Base-by-base conservation (phyloP, 1,140 invertebrate species). In the Lepidurus couesii region DNA sequence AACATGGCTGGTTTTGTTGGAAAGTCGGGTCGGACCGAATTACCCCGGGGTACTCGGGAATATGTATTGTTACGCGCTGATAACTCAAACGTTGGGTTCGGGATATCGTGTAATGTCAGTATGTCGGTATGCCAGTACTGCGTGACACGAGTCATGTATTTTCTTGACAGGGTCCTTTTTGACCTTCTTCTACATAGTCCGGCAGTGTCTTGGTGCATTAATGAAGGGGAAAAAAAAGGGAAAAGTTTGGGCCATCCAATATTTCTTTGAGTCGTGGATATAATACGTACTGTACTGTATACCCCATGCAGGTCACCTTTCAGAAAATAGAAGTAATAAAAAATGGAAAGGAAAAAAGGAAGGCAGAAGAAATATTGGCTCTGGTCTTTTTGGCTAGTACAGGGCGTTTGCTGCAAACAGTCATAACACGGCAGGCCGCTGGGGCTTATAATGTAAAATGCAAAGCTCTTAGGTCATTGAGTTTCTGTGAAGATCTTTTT, bases 391-490 rank as follows among this genome's bases (percentile, higher is more conserved):
- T 65, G 53, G n/a, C 53, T 13, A n/a, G 16, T 13, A 13, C 16
- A 65, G 53, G 53, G 53, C 53, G 53, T 65, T 65, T 65, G 53
- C 53, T 65, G 8, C 53, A 65, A 65, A 65, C 21, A 65, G 16
- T 65, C 53, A 65, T 65, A 65, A 65, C 53, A 65, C 53, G 13
- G 4, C 53, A 65, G 53, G 53, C 21, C 21, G 53, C 53, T 21
- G 16, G 53, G 53, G 53, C 53, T 65, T 65, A 65, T 65, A 65
- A 65, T 65, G 16, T 65, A 65, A 65, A 65, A 65, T 65, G 53
- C 53, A 65, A 65, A 65, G 53, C 53, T 65, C 53, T 65, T 65
- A 21, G 53, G 53, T 65, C 53, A 65, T 65, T 65, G 53, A 65
- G 53, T 16, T 65, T 34, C 26, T 13, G 24, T 65, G 53, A 21